Percentiles rank a stretch among this genome's conserved stretches.
Evolutionary conservation across 2,113 vertebrate genomes (phyloP).

Genomic region (Dicaeum eximium): DNA sequence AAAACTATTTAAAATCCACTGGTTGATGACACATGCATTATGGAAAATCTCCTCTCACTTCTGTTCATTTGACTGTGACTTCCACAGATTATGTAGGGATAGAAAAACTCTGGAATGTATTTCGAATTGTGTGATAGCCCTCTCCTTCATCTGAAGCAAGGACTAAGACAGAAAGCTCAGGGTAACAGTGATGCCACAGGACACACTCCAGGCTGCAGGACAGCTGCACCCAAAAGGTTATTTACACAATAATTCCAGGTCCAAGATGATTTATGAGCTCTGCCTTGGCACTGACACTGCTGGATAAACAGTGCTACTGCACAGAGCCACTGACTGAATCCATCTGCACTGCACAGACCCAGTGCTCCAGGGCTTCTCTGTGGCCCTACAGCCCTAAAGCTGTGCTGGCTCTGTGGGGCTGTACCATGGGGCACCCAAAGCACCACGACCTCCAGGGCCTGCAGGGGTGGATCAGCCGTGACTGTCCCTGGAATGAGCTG

Average conservation of each 20-base stretch:
- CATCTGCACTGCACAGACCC: neutral
- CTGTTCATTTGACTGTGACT: neutral
- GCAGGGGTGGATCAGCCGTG: neutral
- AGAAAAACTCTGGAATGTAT: neutral
- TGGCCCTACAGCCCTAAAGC: neutral
- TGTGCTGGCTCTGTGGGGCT: neutral
- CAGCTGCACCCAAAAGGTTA: neutral
- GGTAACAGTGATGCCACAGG: neutral
- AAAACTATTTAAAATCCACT: neutral
- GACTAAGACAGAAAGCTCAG: neutral
- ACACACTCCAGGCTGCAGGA: neutral
- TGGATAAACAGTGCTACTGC: neutral
- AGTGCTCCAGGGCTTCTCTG: neutral
- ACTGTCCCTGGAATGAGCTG: neutral
- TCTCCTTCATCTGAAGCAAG: neutral
- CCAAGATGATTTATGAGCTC: neutral
- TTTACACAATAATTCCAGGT: neutral
- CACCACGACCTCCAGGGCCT: neutral
- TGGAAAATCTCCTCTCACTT: neutral
- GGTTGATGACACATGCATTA: neutral
- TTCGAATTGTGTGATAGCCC: neutral
- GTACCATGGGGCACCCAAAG: neutral
- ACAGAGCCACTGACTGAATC: neutral
- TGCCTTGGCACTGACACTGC: neutral
- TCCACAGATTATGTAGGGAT: neutral